phyloP scores from a whole-genome alignment of 1,140 invertebrate species.

The Drosophila kanapiae region DNA sequence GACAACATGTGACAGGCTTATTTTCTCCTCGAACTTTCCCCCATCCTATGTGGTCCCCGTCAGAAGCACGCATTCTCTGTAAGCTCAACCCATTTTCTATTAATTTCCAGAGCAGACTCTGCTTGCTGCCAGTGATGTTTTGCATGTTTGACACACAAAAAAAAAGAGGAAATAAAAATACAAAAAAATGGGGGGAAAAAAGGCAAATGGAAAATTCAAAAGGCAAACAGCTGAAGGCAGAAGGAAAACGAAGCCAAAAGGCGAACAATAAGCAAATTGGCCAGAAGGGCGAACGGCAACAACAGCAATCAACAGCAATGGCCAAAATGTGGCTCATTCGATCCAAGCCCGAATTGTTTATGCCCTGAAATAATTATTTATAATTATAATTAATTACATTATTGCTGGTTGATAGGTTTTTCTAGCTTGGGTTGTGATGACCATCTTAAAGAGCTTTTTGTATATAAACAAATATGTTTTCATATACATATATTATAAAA shows the following conservation, averaged over 20 bases:
- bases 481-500: too few species aligned
- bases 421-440: too few species aligned
- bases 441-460: too few species aligned
- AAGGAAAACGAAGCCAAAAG: slow-evolving; percentile 51
- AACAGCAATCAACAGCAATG: slow-evolving; percentile 42
- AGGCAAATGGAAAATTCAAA: slow-evolving; percentile 21
- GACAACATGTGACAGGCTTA: slow-evolving; percentile 44
- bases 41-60: too few species aligned
- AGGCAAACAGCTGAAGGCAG: slow-evolving; percentile 13
- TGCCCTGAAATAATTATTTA: neutral
- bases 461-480: too few species aligned
- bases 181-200: neutral
- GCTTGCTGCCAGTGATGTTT: slow-evolving; percentile 21
- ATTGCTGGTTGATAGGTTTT: too few species aligned
- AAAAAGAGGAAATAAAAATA: neutral
- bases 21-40: neutral
- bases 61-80: slow-evolving; percentile 26
- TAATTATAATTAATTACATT: neutral
- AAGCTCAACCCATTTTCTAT: slow-evolving; percentile 35
- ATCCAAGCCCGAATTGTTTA: slow-evolving; percentile 7
- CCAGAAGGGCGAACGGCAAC: slow-evolving; percentile 52
- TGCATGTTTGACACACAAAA: slow-evolving; percentile 48
- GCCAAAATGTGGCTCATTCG: neutral
- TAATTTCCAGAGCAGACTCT: slow-evolving; percentile 37
- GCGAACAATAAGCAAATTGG: slow-evolving; percentile 67